Base-by-base conservation (phyloP, 2,113 vertebrate species). In the Cyanoderma ruficeps region DNA sequence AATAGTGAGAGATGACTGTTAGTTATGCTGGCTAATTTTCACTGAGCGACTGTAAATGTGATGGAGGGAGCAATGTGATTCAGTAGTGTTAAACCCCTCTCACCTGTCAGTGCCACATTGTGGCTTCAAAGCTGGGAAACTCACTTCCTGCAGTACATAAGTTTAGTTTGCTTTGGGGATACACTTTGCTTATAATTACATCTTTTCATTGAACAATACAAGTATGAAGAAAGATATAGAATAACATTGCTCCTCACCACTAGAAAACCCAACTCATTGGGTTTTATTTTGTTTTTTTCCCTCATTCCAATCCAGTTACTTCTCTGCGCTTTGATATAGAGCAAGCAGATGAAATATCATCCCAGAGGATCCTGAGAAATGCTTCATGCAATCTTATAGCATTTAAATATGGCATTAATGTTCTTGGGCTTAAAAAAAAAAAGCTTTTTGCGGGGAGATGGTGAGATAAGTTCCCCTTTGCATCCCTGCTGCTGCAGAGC, bases 361-460 rank as follows among this genome's bases (percentile, higher is more conserved):
- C 53, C 22, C 37, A 63, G 39, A 68, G 7, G 69, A 83, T 68
- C 28, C 63, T 46, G 31, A 91, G 37, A 87, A 87, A 83, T 8
- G 9, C 7, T 87, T 59, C 59, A 44, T 42, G 69, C 5, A 42
- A 10, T 74, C 77, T 83, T 50, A 33, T 17, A 78, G 14, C 35
- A 33, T 78, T 81, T 84, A 57, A 74, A 63, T 55, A 12, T 23
- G 11, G 17, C 31, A 30, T 42, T 42, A 81, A 78, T 14, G 21
- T 42, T 23, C 25, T 83, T 46, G 11, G 55, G 3, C 19, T 93
- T 60, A 35, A 57, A n/a, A 35, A 20, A 52, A 41, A 50, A 4
- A 18, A 27, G 6, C 10, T 59, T 72, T 72, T 60, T 39, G 11
- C 0, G 0, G 3, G 15, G 18, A 83, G 10, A 39, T 69, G 64